Base-by-base conservation (phyloP, 2,113 vertebrate species). In the Shinisaurus crocodilurus region DNA sequence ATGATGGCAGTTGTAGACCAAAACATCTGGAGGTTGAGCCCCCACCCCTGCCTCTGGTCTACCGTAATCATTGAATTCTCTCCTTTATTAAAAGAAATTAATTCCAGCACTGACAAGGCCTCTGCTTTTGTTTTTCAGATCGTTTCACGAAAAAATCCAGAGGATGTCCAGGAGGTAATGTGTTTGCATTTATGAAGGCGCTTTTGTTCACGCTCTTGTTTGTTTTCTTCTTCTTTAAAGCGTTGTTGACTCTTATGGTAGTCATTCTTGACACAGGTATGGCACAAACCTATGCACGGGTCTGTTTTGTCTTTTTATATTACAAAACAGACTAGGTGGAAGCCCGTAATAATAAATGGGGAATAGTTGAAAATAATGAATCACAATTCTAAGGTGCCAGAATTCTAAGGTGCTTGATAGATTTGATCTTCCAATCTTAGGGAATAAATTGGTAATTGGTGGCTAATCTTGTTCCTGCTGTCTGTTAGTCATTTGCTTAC, bases 161-260 rank as follows among this genome's bases (percentile, higher is more conserved):
- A 99, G 87, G 99, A 99, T 95, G 98, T 99, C 92, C 98, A 99
- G 97, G 99, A 99, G 99, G 99, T 99, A 98, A 98, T 94, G 83
- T 76, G 13, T 93, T 96, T 95, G 93, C 89, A 86, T 82, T 91
- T 96, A 75, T 92, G 90, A 88, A 91, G 85, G 94, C 94, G 60
- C 90, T 88, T 95, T 90, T 91, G 75, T 92, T 86, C 85, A 82
- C 82, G 23, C 69, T 67, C 75, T 25, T 32, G 0, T 45, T 88
- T 23, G 10, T 86, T 50, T 10, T 57, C 89, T 92, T 80, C 63
- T 12, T 83, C 88, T 91, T 94, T 90, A 85, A 95, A 95, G 23
- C 48, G 76, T 85, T 82, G 94, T 93, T 95, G 45, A 90, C 92
- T 18, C 9, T 93, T 77, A 85, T 88, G 85, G 20, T 79, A 90